Evolutionary conservation across 1,140 invertebrate genomes (phyloP), one percentile per base, ranked within the genome.

Genomic region (Cydia pomonella): DNA sequence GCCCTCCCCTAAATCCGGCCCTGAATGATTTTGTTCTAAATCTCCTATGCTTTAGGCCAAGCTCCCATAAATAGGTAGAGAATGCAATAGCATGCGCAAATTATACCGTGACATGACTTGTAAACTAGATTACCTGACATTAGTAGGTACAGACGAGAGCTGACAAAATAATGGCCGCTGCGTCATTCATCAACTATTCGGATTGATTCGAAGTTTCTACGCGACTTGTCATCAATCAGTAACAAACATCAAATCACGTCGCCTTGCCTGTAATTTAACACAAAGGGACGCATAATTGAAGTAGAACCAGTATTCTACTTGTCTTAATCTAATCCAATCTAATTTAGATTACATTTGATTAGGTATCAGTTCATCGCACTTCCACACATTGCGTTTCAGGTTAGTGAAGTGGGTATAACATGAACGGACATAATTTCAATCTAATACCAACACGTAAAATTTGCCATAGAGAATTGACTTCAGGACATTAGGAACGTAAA

Each of bases 131-230:
- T 38, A 18, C 27, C 64, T 33, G 29, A 69, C 33, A 69, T 69
- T 69, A 33, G 29, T 33, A 18, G n/a, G 29, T 33, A 18, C 7
- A n/a, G 64, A 69, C 64, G 27, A 6, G 63, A 18, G 7, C 27
- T 69, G 64, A 69, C 27, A 69, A 69, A 69, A 69, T 69, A 69
- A 69, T 33, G 64, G 29, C 9, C n/a, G 16, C 27, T 23, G 13
- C 64, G 16, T 33, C 64, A 69, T 41, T 69, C 33, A 69, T 38
- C n/a, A 33, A 69, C 64, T 69, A 69, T 33, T 33, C 64, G 27
- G 29, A 64, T 64, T 64, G 63, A 69, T 69, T 69, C 64, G 6
- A 38, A 29, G 64, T 38, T 69, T 33, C 64, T 64, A 64, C 64
- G 29, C 27, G 27, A 33, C 27, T 69, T 33, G 29, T 69, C 64